Evolutionary conservation across 2,797 vertebrate genomes (phyloP).

Genomic region (Acanthurus lineatus): DNA sequence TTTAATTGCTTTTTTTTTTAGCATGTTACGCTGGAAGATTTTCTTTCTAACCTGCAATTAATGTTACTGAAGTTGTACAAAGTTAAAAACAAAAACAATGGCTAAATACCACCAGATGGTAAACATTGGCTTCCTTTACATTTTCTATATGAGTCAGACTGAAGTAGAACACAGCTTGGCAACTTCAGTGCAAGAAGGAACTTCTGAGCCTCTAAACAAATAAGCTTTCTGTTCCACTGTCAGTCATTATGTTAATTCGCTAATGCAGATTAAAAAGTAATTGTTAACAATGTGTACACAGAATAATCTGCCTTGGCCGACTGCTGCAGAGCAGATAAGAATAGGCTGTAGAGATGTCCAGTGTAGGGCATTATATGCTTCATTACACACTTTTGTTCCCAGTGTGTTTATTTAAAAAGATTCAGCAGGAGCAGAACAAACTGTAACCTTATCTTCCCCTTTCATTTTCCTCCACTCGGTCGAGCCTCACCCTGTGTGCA

Average conservation of each 20-base stretch:
- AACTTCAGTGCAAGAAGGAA: slow-evolving; percentile 68
- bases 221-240: slow-evolving; percentile 82
- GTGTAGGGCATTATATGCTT: slow-evolving; percentile 79
- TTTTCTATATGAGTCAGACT: slow-evolving; percentile 25
- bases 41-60: background rate
- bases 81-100: slow-evolving; percentile 3
- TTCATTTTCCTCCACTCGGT: slow-evolving; percentile 51
- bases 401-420: slow-evolving; percentile 65
- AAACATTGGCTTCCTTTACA: slow-evolving; percentile 44
- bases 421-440: slow-evolving; percentile 52
- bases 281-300: slow-evolving; percentile 86
- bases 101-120: slow-evolving; percentile 22
- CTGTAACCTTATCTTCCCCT: slow-evolving; percentile 65
- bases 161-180: slow-evolving; percentile 54
- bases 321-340: slow-evolving; percentile 81
- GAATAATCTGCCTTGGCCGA: slow-evolving; percentile 83
- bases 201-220: slow-evolving; percentile 85
- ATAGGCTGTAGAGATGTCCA: slow-evolving; percentile 77
- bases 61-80: slow-evolving; percentile 18
- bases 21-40: slow-evolving; percentile 6
- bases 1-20: background rate
- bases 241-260: slow-evolving; percentile 87
- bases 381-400: slow-evolving; percentile 78
- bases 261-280: slow-evolving; percentile 88
- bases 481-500: slow-evolving; percentile 50